Base-by-base conservation (phyloP, 1,140 invertebrate genomes). In the Scaptomyza pallida region DNA sequence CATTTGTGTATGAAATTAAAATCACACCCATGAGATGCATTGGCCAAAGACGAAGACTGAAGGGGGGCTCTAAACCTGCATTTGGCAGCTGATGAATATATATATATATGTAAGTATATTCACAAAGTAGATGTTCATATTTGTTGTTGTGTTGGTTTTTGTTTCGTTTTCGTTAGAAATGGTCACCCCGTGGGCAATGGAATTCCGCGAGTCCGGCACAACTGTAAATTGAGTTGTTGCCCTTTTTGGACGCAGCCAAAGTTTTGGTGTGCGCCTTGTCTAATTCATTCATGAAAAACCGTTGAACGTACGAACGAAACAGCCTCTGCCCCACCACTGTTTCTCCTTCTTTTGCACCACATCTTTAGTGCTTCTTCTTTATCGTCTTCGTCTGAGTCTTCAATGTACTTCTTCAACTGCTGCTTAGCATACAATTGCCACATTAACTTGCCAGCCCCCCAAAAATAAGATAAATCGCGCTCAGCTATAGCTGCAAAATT, bases 1-100 rank as follows among this genome's bases (percentile, higher is more conserved):
- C 88, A 90, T 90, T 90, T 89, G 86, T 77, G 86, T 90, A 89
- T 90, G 86, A 89, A 89, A 89, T 89, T 89, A 89, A 89, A 90
- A 89, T 89, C 86, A 89, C 86, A 89, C 86, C 86, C 86, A 79
- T 79, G 88, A 89, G 86, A 89, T 72, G 72, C 70, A 61, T 61
- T 62, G 43, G 10, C 13, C 10, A 37, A 16, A 1, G 13, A n/a
- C 41, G 43, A 17, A 2, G 23, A n/a, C 23, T 13, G 33, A 12
- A 6, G 23, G 23, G 33, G 5, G n/a, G 21, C 33, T 0, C 2
- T 33, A 13, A 23, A 48, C 12, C 50, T 63, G 67, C 51, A 70
- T 37, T 56, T 70, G 52, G 37, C 61, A 65, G 47, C 61, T 56
- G 61, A 71, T 71, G 61, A 71, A 57, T 64, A 64, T 30, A n/a